Evolutionary conservation across 2,113 vertebrate genomes (phyloP).

Genomic region (Saguinus imperator): DNA sequence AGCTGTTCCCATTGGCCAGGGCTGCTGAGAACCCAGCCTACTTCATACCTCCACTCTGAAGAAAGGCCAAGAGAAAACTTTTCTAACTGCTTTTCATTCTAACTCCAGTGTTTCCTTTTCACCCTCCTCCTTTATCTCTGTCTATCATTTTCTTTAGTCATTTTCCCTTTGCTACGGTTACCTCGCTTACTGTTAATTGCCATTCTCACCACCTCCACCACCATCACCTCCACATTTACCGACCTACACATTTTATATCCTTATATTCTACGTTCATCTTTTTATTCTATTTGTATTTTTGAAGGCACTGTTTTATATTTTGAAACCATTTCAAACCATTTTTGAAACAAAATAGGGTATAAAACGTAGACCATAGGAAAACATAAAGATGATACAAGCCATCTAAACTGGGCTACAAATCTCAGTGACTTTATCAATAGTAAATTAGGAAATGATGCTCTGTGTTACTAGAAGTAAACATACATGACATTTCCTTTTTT

Average conservation of each 20-base stretch:
- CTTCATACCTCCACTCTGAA: background rate
- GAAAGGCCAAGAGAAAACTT: background rate
- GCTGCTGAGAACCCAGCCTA: background rate
- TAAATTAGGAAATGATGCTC: background rate
- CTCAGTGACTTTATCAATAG: background rate
- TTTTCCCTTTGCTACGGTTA: background rate
- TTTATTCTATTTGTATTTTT: background rate
- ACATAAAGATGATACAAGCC: background rate
- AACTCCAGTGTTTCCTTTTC: background rate
- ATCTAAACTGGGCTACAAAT: background rate
- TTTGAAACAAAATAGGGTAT: background rate
- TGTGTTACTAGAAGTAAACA: background rate
- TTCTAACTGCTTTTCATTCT: background rate
- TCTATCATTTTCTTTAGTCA: background rate
- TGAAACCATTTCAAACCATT: constrained; percentile 1
- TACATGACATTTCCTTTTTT: background rate
- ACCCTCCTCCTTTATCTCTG: background rate
- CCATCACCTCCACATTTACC: background rate
- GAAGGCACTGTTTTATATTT: background rate
- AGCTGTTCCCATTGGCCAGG: background rate
- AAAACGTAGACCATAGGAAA: background rate
- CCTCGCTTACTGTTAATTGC: background rate
- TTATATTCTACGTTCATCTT: background rate
- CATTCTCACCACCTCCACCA: background rate
- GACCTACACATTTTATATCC: background rate